Percentiles rank a stretch among this genome's conserved stretches.
phyloP scores from a whole-genome alignment of 2,797 vertebrate species.

The Champsocephalus esox region DNA sequence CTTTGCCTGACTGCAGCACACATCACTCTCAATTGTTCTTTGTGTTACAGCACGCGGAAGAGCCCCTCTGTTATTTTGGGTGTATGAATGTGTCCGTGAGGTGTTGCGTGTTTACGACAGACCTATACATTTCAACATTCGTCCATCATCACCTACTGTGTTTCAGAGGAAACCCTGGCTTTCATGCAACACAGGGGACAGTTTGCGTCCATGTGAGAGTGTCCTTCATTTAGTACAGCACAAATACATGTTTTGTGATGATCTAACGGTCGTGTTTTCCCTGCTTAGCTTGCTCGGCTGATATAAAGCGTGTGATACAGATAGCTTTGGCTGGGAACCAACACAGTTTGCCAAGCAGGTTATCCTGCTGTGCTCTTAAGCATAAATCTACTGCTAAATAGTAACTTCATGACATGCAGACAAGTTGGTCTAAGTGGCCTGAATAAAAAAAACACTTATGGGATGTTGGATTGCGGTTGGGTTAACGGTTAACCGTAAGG shows the following conservation, averaged over 20 bases:
- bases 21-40: conserved; percentile 81
- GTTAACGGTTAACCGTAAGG: conserved; percentile 34
- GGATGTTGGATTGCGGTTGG: conserved; percentile 42
- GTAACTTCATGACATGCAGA: conserved; percentile 59
- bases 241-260: conserved; percentile 53
- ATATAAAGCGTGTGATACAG: conserved; percentile 66
- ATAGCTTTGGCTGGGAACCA: conserved; percentile 74
- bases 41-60: conserved; percentile 68
- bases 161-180: conserved; percentile 72
- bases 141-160: conserved; percentile 80
- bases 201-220: conserved; percentile 68
- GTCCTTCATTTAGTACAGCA: conserved; percentile 70
- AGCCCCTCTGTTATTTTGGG: conserved; percentile 75
- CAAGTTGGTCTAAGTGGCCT: conserved; percentile 55
- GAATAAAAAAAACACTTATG: conserved; percentile 56
- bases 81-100: conserved; percentile 75
- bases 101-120: conserved; percentile 63
- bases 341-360: conserved; percentile 74
- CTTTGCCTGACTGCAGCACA: conserved; percentile 76
- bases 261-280: conserved; percentile 55
- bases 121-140: conserved; percentile 73
- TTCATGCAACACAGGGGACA: conserved; percentile 53
- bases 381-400: conserved; percentile 80
- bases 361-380: conserved; percentile 76
- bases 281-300: conserved; percentile 50